Evolutionary conservation across 2,888 invertebrate species (phyloP).

Genomic region (Nebria salina): DNA sequence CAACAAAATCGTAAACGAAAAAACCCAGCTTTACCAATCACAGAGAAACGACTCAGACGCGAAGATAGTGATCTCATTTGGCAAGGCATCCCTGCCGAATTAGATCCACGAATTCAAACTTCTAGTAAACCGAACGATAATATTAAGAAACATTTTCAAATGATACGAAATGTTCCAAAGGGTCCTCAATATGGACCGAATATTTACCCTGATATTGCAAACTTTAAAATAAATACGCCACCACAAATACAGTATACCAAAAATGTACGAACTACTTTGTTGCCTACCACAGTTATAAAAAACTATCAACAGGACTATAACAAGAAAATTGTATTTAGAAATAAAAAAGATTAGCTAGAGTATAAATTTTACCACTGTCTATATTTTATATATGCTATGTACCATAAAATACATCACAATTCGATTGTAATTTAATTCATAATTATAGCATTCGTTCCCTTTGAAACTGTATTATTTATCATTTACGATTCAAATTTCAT

Average conservation of each 20-base stretch:
- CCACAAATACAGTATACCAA: neutral
- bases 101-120: conserved; percentile 33
- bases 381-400: no score
- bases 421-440: no score
- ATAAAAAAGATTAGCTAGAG: conserved; percentile 14
- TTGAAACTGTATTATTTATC: no score
- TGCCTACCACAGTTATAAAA: conserved; percentile 26
- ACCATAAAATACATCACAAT: no score
- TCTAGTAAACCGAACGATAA: neutral
- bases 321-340: conserved; percentile 43
- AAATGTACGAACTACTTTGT: conserved; percentile 19
- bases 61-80: conserved; percentile 30
- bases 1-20: conserved; percentile 31
- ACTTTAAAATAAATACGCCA: neutral
- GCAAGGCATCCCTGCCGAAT: conserved; percentile 27
- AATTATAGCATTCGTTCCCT: no score
- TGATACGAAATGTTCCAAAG: conserved; percentile 4
- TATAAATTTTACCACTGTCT: neutral
- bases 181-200: conserved; percentile 31
- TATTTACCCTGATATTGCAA: conserved; percentile 3
- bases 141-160: conserved; percentile 42
- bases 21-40: conserved; percentile 38
- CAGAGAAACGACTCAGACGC: conserved; percentile 31
- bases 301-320: conserved; percentile 27
- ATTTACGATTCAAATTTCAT: no score